Evolutionary conservation across 35 echinoderm and acorn worm species (phyloP).

Genomic region (Diadema setosum): DNA sequence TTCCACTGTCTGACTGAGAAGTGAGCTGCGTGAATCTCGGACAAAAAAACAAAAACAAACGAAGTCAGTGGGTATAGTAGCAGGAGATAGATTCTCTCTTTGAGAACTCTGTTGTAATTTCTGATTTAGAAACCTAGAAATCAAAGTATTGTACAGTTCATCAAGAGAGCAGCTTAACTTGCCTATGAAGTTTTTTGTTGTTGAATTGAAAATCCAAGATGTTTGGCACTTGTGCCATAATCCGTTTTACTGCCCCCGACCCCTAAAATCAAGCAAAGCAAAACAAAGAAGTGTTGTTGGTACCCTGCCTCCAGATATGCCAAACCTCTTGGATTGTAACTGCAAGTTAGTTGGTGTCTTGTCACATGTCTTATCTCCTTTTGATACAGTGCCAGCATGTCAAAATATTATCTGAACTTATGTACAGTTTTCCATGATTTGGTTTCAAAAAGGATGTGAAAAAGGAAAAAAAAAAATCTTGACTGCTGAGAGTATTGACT

Average conservation of each 20-base stretch:
- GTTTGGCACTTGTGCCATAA: neutral
- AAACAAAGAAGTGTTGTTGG: too few species aligned
- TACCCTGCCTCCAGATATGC: neutral
- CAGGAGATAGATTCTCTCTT: too few species aligned
- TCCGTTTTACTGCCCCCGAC: neutral
- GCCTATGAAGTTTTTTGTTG: neutral
- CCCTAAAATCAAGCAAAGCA: too few species aligned
- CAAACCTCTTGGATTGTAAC: neutral
- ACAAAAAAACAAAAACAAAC: too few species aligned
- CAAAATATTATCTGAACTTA: neutral
- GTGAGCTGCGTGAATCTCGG: too few species aligned
- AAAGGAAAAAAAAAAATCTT: neutral
- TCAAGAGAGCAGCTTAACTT: conserved; percentile 2
- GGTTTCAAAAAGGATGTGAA: neutral
- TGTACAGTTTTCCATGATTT: conserved; percentile 28
- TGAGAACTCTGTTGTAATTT: too few species aligned
- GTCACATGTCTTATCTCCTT: neutral
- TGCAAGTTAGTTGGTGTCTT: neutral
- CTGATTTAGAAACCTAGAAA: too few species aligned
- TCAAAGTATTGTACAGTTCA: conserved; percentile 7
- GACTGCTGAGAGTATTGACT: neutral
- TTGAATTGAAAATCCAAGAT: neutral
- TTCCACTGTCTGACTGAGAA: too few species aligned
- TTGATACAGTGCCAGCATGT: conserved; percentile 31
- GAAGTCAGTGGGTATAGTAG: too few species aligned